Evolutionary conservation across 23 tunicate genomes (phyloP).

Genomic region (Corella eumyota): DNA sequence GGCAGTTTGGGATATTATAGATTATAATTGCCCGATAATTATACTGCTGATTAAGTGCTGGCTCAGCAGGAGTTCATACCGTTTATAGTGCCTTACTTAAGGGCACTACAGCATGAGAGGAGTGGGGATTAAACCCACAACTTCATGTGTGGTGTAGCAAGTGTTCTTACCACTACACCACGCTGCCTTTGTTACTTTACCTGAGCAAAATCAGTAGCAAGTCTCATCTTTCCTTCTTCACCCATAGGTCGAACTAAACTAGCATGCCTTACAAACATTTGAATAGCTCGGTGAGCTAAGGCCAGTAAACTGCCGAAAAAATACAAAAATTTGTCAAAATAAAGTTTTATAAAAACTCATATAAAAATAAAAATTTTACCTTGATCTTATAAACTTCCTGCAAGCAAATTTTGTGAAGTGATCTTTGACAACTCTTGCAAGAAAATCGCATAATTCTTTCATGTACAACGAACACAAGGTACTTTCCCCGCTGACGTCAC

Average conservation of each 20-base stretch:
- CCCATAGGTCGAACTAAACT: conserved; percentile 80
- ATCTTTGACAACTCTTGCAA: conserved; percentile 76
- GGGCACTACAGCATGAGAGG: too few species aligned
- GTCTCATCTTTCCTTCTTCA: conserved; percentile 87
- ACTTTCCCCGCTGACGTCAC: conserved; percentile 26
- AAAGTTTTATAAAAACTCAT: neutral
- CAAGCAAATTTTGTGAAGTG: conserved; percentile 40
- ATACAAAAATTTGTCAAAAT: neutral
- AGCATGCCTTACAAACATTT: conserved; percentile 86
- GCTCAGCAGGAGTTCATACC: too few species aligned
- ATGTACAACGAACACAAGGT: conserved; percentile 74
- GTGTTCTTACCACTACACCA: too few species aligned
- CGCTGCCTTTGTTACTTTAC: too few species aligned
- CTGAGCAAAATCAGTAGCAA: conserved; percentile 93
- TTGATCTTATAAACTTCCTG: conserved; percentile 52
- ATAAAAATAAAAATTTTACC: conserved; percentile 9
- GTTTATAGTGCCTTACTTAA: too few species aligned
- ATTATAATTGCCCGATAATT: too few species aligned
- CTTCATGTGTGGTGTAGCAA: too few species aligned
- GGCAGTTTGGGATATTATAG: too few species aligned
- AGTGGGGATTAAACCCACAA: too few species aligned
- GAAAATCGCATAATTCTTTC: conserved; percentile 89
- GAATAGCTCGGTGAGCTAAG: conserved; percentile 77
- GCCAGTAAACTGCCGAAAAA: conserved; percentile 40
- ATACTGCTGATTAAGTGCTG: too few species aligned